Evolutionary conservation across 2,797 vertebrate species (phyloP), one percentile per base, ranked within the genome.

Genomic region (Gobionotothen gibberifrons): DNA sequence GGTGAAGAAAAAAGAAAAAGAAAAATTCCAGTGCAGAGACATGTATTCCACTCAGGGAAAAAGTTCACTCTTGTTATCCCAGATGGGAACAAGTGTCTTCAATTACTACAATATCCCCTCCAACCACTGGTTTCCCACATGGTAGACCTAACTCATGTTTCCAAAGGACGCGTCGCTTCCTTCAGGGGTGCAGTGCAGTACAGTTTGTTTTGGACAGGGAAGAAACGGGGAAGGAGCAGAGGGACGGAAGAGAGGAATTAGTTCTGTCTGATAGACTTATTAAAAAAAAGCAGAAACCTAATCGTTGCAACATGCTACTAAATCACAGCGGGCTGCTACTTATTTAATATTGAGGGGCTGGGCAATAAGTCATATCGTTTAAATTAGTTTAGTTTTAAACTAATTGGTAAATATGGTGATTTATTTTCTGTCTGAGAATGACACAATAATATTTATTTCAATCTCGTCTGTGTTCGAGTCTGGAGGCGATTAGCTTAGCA

Each of bases 151-250:
- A 69, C 64, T 95, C 86, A 93, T 71, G 91, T 82, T 73, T 90
- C 87, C 71, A 89, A 63, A 69, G 83, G 88, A 87, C 80, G 87
- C 14, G 91, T 94, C 16, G 78, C 94, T 94, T 94, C 85, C 94
- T 95, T 89, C 83, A 85, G 82, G 74, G 78, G 49, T 75, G 72
- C 32, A 36, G 32, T 36, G 87, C 72, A 56, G 65, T 6, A 74
- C 54, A 75, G 74, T 80, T 82, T 69, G 49, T 80, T 86, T 85
- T 84, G 64, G 70, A 78, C 72, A 79, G 0, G 44, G 73, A 67
- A 84, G 76, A 84, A 81, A 84, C 63, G 54, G 74, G 66, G 66
- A 83, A 60, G 69, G 46, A 76, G 61, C 58, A 63, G 48, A 75
- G 70, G 81, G 61, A 84, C 13, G 79, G 46, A 66, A 57, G 42